These are phyloP conservation scores for Polypterus senegalus DNA, from an alignment of 2,113 vertebrate species.

Conservation along the genomic window DNA sequence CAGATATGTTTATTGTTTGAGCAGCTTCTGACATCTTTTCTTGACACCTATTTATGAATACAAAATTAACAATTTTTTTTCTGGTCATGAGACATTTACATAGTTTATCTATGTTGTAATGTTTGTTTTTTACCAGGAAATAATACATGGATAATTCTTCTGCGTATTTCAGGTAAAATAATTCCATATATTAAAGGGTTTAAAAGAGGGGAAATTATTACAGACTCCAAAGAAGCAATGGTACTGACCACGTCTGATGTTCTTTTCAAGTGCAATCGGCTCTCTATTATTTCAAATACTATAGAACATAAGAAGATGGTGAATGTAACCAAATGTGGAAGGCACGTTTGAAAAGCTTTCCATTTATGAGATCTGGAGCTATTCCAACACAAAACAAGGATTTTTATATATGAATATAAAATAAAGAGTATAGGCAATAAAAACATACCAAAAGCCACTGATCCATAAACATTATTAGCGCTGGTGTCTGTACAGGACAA, in stretches of 20 bases:
- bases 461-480: background rate
- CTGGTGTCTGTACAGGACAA: constrained; percentile 28
- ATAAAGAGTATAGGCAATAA: constrained; percentile 22
- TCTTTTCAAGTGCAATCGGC: background rate
- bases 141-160: background rate
- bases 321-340: background rate
- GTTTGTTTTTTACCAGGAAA: too few relatives aligned
- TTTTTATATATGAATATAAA: constrained; percentile 20
- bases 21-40: too few relatives aligned
- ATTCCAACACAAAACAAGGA: background rate
- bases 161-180: background rate
- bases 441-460: constrained; percentile 13
- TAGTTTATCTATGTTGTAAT: too few relatives aligned
- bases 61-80: too few relatives aligned
- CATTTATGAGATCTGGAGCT: background rate
- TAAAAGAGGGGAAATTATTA: background rate
- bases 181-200: background rate
- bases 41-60: too few relatives aligned
- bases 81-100: too few relatives aligned
- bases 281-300: background rate
- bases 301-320: background rate
- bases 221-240: background rate
- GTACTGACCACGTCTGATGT: background rate
- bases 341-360: background rate
- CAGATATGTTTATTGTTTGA: too few relatives aligned